phyloP scores from a whole-genome alignment of 1,140 invertebrate genomes.

The Adelges cooleyi region DNA sequence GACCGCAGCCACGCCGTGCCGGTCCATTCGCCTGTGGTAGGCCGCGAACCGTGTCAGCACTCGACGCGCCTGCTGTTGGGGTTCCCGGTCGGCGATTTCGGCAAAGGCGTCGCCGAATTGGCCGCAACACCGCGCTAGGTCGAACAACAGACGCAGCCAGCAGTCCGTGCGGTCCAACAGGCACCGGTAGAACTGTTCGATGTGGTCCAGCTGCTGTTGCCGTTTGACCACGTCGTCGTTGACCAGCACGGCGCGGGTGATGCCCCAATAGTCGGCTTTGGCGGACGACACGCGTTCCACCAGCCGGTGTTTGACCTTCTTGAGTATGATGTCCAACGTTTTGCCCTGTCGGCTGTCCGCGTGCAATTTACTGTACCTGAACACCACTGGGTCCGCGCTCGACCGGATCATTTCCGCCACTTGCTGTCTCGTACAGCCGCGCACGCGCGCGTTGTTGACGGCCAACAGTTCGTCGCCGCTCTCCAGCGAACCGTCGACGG shows the following conservation, averaged over 20 bases:
- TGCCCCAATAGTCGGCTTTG: conserved; percentile 90
- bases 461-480: conserved; percentile 93
- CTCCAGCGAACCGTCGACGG: conserved; percentile 77
- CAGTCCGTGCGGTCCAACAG: conserved; percentile 84
- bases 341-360: conserved; percentile 92
- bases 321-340: conserved; percentile 88
- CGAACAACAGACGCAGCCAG: conserved; percentile 58
- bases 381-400: conserved; percentile 75
- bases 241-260: conserved; percentile 91
- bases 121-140: conserved; percentile 50
- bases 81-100: conserved; percentile 86
- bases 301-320: conserved; percentile 93
- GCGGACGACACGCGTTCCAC: conserved; percentile 94
- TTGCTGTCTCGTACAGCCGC: conserved; percentile 94
- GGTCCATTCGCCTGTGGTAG: conserved; percentile 85
- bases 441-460: conserved; percentile 82
- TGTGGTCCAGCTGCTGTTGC: conserved; percentile 81
- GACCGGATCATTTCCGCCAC: conserved; percentile 97
- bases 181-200: conserved; percentile 77
- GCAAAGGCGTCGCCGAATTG: conserved; percentile 89
- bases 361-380: conserved; percentile 96
- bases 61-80: conserved; percentile 86
- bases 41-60: conserved; percentile 92
- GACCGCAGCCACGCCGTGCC: conserved; percentile 78
- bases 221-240: conserved; percentile 96